phyloP scores from a whole-genome alignment of 2,113 vertebrate species.

The Melierax canorus region DNA sequence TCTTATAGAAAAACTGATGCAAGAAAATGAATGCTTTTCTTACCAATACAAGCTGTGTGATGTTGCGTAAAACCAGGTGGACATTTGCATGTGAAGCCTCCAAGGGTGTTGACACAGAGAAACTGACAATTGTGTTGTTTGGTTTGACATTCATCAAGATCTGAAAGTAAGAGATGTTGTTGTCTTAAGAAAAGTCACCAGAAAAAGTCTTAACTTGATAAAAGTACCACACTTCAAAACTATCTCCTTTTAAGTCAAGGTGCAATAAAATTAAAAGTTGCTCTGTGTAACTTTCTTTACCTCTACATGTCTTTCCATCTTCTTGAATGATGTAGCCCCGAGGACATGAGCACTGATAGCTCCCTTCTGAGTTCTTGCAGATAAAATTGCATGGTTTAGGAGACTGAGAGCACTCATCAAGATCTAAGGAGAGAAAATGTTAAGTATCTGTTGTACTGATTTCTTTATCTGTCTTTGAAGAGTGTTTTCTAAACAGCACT shows the following conservation, averaged over 20 bases:
- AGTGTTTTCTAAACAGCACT: neutral
- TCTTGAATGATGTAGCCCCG: constrained; percentile 82
- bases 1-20: neutral
- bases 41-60: constrained; percentile 85
- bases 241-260: neutral
- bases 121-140: constrained; percentile 88
- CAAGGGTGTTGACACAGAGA: constrained; percentile 83
- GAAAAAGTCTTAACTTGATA: neutral
- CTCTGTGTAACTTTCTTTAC: constrained; percentile 10
- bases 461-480: neutral
- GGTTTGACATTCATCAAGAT: constrained; percentile 86
- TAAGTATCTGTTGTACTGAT: neutral
- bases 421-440: constrained; percentile 62
- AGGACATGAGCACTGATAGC: constrained; percentile 83
- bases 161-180: constrained; percentile 60
- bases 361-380: constrained; percentile 85
- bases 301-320: constrained; percentile 83
- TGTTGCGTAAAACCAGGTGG: constrained; percentile 85
- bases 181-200: neutral
- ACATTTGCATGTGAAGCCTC: constrained; percentile 86
- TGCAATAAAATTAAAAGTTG: neutral
- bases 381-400: constrained; percentile 88
- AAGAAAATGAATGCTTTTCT: neutral
- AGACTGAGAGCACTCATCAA: constrained; percentile 84
- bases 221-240: neutral